Evolutionary conservation across 2,888 invertebrate genomes (phyloP).

Genomic region (Pseudococcus longispinus): DNA sequence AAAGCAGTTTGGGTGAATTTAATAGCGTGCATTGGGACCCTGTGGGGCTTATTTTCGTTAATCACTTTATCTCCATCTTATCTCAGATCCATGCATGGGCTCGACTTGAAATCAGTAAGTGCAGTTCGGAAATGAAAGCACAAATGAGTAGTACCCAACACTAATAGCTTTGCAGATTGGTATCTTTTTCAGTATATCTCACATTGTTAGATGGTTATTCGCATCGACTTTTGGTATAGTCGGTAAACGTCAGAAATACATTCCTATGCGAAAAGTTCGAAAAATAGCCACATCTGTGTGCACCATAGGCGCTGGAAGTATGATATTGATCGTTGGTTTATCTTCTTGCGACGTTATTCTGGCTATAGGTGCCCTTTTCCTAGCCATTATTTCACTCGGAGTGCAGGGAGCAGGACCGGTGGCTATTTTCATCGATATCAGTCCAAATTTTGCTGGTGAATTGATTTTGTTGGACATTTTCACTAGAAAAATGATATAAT

Average conservation of each 20-base stretch:
- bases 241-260: not conserved
- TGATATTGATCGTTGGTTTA: constrained; percentile 69
- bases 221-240: not conserved
- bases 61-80: constrained; percentile 76
- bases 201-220: constrained; percentile 58
- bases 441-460: constrained; percentile 64
- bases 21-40: constrained; percentile 71
- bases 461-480: not conserved
- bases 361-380: constrained; percentile 69
- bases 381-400: constrained; percentile 71
- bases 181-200: constrained; percentile 59
- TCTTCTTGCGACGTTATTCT: constrained; percentile 70
- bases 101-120: constrained; percentile 71
- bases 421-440: constrained; percentile 73
- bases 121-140: not conserved
- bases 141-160: not conserved
- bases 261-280: not conserved
- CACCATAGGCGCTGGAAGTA: constrained; percentile 69
- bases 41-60: constrained; percentile 75
- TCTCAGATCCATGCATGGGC: constrained; percentile 73
- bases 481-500: not conserved
- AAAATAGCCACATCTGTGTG: constrained; percentile 59
- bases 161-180: constrained; percentile 55
- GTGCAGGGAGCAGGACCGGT: constrained; percentile 73
- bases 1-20: constrained; percentile 71